Evolutionary conservation across 2,113 vertebrate genomes (phyloP), one percentile per base, ranked within the genome.

Genomic region (Parus major): DNA sequence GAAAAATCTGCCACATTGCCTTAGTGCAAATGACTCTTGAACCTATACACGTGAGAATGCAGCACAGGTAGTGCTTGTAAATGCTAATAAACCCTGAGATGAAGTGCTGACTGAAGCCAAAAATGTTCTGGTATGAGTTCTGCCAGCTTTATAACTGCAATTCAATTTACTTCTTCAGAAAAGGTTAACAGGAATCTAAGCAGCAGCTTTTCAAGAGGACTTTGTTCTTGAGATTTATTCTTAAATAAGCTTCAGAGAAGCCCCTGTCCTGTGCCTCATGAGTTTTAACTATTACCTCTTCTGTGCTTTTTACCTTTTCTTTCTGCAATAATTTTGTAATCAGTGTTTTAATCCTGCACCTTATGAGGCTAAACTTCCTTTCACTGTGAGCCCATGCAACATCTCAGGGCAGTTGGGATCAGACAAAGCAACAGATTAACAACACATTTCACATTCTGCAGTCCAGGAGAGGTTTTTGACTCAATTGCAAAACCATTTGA

Each of bases 81-180:
- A 73, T 70, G 69, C 79, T 71, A 92, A 68, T 46, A 93, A 90
- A 88, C 35, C 22, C 68, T 0, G 4, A 86, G 71, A 88, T 53
- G 63, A 94, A 88, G 71, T 77, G 79, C 85, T 86, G 71, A 96
- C 56, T 4, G 5, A 88, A 91, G 73, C 47, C 23, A 92, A 94
- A 95, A 90, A 7, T 42, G 59, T 55, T 72, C 41, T 69, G 63
- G 39, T 65, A 21, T 46, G 66, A 90, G 50, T 86, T 90, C 85
- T 90, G 55, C 66, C 90, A 96, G 71, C 29, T 88, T 95, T 77
- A 17, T 59, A 86, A 94, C 71, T 73, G 82, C 86, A 94, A 81
- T 78, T 92, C 82, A 39, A 88, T 96, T 92, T 80, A 83, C 42
- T 86, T 88, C 39, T 77, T 82, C 39, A 90, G 63, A 86, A 91